Conservation (phyloP, 2,888 invertebrate species). For the Colostygia pectinataria region DNA sequence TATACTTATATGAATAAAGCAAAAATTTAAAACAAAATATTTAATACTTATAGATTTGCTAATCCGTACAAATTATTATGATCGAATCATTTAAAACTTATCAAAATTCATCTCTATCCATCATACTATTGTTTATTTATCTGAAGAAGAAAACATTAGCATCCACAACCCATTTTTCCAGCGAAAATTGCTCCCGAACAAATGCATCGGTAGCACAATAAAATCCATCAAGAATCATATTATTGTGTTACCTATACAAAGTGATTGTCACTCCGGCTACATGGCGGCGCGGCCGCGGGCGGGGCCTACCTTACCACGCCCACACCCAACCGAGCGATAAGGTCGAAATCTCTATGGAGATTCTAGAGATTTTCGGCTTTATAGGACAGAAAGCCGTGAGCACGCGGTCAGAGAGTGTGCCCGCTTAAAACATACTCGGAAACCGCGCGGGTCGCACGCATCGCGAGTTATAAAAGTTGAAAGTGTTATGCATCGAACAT, state of each 20-base stretch:
- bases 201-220: constrained; percentile 78
- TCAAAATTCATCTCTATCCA: neutral
- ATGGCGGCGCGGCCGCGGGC: constrained; percentile 69
- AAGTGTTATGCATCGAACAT: constrained; percentile 51
- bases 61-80: too few relatives aligned
- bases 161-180: constrained; percentile 39
- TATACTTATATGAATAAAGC: too few relatives aligned
- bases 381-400: constrained; percentile 62
- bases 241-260: constrained; percentile 83
- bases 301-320: constrained; percentile 69
- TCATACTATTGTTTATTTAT: neutral
- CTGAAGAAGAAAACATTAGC: constrained; percentile 32
- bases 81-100: neutral
- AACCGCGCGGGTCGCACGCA: constrained; percentile 73
- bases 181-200: constrained; percentile 64
- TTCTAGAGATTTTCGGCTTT: constrained; percentile 73
- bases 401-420: constrained; percentile 55
- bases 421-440: constrained; percentile 71
- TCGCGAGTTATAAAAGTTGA: constrained; percentile 42
- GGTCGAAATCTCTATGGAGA: constrained; percentile 75
- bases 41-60: too few relatives aligned
- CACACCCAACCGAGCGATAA: constrained; percentile 65
- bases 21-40: neutral
- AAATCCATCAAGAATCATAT: constrained; percentile 83
- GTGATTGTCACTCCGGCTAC: constrained; percentile 80